Evolutionary conservation across 1,140 invertebrate genomes (phyloP).

Genomic region (Aphaenogaster floridana): DNA sequence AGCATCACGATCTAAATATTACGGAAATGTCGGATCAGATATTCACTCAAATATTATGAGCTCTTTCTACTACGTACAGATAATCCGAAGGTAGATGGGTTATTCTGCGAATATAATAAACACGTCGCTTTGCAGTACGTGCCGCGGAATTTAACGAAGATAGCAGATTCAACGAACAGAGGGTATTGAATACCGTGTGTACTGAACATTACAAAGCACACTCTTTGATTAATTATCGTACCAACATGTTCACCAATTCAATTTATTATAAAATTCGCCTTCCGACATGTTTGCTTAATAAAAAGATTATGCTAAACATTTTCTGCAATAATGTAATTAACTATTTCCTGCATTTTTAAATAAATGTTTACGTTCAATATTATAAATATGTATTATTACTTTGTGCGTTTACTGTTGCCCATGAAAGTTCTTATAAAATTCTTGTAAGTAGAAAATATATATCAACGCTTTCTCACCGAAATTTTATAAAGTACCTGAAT

Average conservation of each 20-base stretch:
- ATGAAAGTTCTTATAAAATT: conserved; percentile 22
- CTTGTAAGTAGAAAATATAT: background rate
- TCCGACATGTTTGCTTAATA: background rate
- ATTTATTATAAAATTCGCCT: conserved; percentile 35
- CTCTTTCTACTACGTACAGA: conserved; percentile 27
- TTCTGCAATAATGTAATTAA: background rate
- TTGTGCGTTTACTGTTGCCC: background rate
- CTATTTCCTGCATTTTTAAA: background rate
- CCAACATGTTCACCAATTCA: conserved; percentile 14
- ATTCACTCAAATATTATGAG: conserved; percentile 43
- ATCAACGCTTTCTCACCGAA: background rate
- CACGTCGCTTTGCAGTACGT: conserved; percentile 68
- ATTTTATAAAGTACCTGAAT: conserved; percentile 5
- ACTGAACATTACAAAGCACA: conserved; percentile 54
- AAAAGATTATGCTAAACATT: conserved; percentile 14
- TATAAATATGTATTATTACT: background rate
- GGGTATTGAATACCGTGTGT: conserved; percentile 49
- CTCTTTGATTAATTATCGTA: conserved; percentile 58
- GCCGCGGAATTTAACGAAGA: conserved; percentile 64
- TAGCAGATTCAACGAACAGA: conserved; percentile 29
- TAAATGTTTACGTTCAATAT: background rate
- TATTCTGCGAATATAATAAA: conserved; percentile 72
- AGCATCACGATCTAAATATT: conserved; percentile 1
- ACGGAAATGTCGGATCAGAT: conserved; percentile 44
- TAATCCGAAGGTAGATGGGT: conserved; percentile 38